Base-by-base conservation (phyloP, 2,888 invertebrate species). In the Ethmia dodecea region DNA sequence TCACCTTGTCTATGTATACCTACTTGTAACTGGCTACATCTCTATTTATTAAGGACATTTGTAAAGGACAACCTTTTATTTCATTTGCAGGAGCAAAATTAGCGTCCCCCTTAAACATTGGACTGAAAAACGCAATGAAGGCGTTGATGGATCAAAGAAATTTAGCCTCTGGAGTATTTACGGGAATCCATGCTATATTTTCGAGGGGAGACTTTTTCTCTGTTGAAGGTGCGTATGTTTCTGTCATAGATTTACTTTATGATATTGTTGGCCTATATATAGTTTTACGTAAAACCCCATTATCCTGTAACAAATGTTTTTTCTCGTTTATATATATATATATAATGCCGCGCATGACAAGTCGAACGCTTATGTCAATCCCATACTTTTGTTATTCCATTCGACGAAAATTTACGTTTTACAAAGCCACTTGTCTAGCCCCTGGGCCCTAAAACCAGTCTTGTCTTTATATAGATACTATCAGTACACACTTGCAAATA, bases 101-200 rank as follows among this genome's bases (percentile, higher is more conserved):
- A 18, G 18, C 18, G 5, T 18, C 18, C 8, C 18, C 18, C 8
- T 8, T 18, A 18, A 8, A 18, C 8, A 8, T 5, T 18, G 8
- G 5, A 18, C 5, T 18, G 18, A 18, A 18, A 5, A 18, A 18
- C 8, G 18, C 8, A 8, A 18, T 18, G 5, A 5, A 8, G 8
- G 8, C 5, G 5, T 5, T 18, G 18, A 18, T 18, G 5, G 18
- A 18, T 8, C 8, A 5, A 8, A 5, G 8, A 5, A 18, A 8
- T 8, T 8, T 8, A 5, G 18, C 18, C 5, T 8, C 8, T 5
- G 28, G 33, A 6, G 25, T 47, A 3, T 46, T 35, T 22, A 43
- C 35, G 1, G 54, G 52, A 8, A 31, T 52, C 6, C 48, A 47
- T 22, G 42, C 49, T 1, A 45, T 42, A 0, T 50, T 52, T 33